Evolutionary conservation across 2,888 invertebrate genomes (phyloP), one percentile per base, ranked within the genome.

Genomic region (Melitaea athalia): DNA sequence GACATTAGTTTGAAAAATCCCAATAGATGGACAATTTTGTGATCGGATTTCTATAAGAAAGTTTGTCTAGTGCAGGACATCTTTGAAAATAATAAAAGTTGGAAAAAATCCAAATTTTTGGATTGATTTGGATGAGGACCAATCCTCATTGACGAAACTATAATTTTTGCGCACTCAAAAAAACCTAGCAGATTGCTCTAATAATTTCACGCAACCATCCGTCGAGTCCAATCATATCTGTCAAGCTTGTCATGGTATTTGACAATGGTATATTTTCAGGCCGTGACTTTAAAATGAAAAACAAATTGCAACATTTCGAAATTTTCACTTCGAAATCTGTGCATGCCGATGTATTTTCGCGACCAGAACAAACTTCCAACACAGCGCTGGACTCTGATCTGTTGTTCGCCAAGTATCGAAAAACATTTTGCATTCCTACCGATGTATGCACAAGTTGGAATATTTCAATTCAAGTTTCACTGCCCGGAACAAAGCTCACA

Each of bases 341-440:
- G 31, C 15, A 33, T 8, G 33, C 14, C 53, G 33, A 55, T 55
- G 53, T 55, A 55, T 55, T 55, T 33, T 31, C 33, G 33, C 5
- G 53, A 55, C 53, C 53, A 33, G 12, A 53, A 33, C 53, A 55
- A 55, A 55, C 31, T 55, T 53, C 17, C 33, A n/a, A 14, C 33
- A 14, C 53, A 31, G 14, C 53, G 33, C 31, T 14, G 52, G 17
- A 12, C 31, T 33, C 53, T 31, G 53, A 53, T 53, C 53, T 55
- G 53, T 55, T 55, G 53, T 55, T 12, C n/a, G 31, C 6, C 53
- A 55, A 55, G 53, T 55, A 55, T 55, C 33, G 53, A 55, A 55
- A 55, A 55, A 55, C 53, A 55, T 55, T 55, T 55, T 55, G 53
- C 53, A 55, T 55, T 55, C 11, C 31, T 24, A 33, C 53, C 53